Base-by-base conservation (phyloP, 2,113 vertebrate species). In the Peucedramus taeniatus region DNA sequence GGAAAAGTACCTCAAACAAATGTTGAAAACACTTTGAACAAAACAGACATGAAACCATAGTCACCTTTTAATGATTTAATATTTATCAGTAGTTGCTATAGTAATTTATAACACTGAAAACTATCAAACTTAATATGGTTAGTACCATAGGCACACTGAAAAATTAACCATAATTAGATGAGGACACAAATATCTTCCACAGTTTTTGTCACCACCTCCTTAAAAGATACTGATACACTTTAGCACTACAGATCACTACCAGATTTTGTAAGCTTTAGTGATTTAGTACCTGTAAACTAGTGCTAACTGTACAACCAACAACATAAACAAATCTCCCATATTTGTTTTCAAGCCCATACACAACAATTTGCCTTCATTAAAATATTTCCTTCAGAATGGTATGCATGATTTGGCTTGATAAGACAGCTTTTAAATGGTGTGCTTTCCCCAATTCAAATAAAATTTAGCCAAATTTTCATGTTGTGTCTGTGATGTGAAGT, bases 61-160 rank as follows among this genome's bases (percentile, higher is more conserved):
- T 59, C 95, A 77, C 47, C 78, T 89, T 79, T 81, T 89, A 96
- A 88, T 94, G 72, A 96, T 40, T 95, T 94, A 77, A 44, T 91
- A 97, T 93, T 91, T 97, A 94, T 93, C 49, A 68, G 80, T 72
- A 95, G 92, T 97, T 95, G 86, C 83, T 94, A 83, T 84, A 90
- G 91, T 53, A 97, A 95, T 95, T 81, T 93, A 42, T 82, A 97
- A 91, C 83, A 93, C 63, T 92, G 86, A 96, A 96, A 96, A 96
- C 49, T 69, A 94, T 86, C 90, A 96, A 90, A 95, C 75, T 92
- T 49, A 93, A 83, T 35, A 96, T 74, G 87, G 78, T 64, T 91
- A 83, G 47, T 80, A 78, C 50, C 84, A 96, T 4, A 92, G 35
- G 47, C 71, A 95, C 50, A 93, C 17, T 96, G 76, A 94, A 97